Conservation (phyloP, 2,888 invertebrate genomes). For the Acrocera orbiculus region DNA sequence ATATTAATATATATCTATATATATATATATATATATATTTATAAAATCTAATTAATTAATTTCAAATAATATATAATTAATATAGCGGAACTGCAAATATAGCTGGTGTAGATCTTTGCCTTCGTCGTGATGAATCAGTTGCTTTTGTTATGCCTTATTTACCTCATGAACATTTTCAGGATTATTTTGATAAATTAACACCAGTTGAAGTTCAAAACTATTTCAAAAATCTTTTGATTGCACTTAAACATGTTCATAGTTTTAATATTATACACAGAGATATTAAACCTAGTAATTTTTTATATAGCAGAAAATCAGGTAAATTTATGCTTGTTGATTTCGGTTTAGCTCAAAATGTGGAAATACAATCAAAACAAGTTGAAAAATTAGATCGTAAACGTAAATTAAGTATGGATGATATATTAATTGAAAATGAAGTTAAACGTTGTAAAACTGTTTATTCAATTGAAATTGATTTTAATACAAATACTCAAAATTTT, state of each 20-base stretch:
- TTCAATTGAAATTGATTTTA: background rate
- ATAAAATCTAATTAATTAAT: background rate
- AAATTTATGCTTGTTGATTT: conserved; percentile 74
- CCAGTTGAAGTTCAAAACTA: conserved; percentile 54
- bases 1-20: conserved; percentile 4
- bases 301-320: conserved; percentile 54
- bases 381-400: background rate
- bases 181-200: conserved; percentile 54
- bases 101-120: conserved; percentile 59
- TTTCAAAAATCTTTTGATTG: conserved; percentile 61
- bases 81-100: conserved; percentile 62
- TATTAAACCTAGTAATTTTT: conserved; percentile 81
- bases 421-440: background rate
- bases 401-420: background rate
- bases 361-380: background rate
- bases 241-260: conserved; percentile 62
- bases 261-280: conserved; percentile 78
- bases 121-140: conserved; percentile 59
- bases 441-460: background rate
- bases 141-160: conserved; percentile 83
- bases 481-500: background rate
- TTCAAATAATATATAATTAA: conserved; percentile 6
- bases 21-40: background rate
- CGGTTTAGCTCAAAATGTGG: conserved; percentile 58
- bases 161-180: conserved; percentile 61